These are phyloP conservation scores for Ageneiosus marmoratus DNA, from an alignment of 2,113 vertebrate species.

Conservation along the genomic window DNA sequence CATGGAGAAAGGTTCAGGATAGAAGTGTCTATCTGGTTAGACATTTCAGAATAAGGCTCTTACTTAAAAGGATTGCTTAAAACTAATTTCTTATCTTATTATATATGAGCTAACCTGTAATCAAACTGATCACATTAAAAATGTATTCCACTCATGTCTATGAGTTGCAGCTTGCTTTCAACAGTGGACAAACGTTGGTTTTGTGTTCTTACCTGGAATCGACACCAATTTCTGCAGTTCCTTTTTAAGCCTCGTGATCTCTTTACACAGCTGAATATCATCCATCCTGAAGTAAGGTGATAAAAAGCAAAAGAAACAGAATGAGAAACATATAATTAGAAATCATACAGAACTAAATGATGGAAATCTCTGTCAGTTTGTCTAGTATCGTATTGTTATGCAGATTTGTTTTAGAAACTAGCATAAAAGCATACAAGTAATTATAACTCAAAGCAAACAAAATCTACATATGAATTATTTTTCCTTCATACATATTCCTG, in stretches of 20 bases:
- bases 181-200: no score
- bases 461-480: neutral
- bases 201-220: slow-evolving; percentile 72
- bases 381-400: neutral
- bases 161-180: no score
- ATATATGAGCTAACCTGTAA: no score
- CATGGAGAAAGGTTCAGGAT: neutral
- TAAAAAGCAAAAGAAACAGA: neutral
- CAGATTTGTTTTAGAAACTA: neutral
- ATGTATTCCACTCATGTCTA: no score
- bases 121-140: no score
- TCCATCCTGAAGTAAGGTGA: slow-evolving; percentile 79
- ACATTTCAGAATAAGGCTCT: neutral
- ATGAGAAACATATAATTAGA: neutral
- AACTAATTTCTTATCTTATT: neutral
- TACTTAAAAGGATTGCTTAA: neutral
- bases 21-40: neutral
- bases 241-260: slow-evolving; percentile 85
- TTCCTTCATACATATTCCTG: neutral
- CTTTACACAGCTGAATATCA: slow-evolving; percentile 87
- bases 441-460: neutral
- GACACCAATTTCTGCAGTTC: slow-evolving; percentile 81
- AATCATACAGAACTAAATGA: neutral
- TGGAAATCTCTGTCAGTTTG: neutral
- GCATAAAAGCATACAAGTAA: neutral